Evolutionary conservation across 2,113 vertebrate species (phyloP).

Genomic region (zebrafish (Danio rerio)): DNA sequence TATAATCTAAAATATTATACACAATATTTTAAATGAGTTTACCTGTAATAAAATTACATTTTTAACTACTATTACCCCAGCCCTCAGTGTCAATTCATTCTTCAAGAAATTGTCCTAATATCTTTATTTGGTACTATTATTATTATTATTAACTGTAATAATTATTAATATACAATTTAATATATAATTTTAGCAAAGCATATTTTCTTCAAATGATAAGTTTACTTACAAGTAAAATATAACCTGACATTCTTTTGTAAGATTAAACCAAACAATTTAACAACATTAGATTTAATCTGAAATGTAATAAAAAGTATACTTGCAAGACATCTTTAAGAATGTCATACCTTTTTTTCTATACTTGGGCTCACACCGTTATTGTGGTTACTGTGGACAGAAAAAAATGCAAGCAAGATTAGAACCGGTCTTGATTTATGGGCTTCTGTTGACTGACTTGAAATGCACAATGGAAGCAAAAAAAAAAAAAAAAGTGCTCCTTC

Average conservation of each 20-base stretch:
- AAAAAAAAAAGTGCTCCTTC: background rate
- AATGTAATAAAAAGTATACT: background rate
- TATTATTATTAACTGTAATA: background rate
- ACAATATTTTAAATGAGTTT: background rate
- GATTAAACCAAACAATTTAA: background rate
- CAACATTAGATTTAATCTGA: background rate
- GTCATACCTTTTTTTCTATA: conserved; percentile 77
- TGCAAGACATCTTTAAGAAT: background rate
- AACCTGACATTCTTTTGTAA: background rate
- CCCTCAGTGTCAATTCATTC: background rate
- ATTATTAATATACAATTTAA: background rate
- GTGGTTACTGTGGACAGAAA: conserved; percentile 73
- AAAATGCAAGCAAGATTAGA: conserved; percentile 1
- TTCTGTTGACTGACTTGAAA: background rate
- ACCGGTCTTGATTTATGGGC: background rate
- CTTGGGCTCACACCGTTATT: conserved; percentile 76
- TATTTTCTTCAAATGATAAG: no score
- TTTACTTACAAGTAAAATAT: background rate
- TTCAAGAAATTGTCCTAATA: background rate
- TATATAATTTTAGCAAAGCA: no score
- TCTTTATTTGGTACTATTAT: background rate
- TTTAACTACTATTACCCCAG: background rate
- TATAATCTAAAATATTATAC: no score
- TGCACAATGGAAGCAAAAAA: background rate
- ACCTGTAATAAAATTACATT: background rate